These are phyloP conservation scores for Stictocephala bisonia DNA, from an alignment of 2,888 invertebrate genomes.

Conservation along the genomic window DNA sequence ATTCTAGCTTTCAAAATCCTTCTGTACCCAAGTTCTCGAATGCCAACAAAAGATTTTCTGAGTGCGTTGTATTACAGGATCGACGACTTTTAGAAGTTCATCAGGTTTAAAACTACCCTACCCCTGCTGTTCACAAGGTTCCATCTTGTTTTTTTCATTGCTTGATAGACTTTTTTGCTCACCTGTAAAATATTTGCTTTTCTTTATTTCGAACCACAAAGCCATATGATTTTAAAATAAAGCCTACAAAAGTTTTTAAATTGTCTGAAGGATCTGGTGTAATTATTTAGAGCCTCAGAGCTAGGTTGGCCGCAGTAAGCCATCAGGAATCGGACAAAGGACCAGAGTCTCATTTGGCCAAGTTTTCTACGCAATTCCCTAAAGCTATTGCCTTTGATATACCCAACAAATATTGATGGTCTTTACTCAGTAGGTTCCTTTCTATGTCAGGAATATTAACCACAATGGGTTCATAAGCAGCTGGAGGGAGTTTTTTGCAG, in stretches of 20 bases:
- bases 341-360: conserved; percentile 33
- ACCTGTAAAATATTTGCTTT: conserved; percentile 40
- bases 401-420: conserved; percentile 30
- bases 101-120: too few relatives aligned
- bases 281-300: not conserved
- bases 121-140: too few relatives aligned
- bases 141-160: conserved; percentile 46
- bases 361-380: conserved; percentile 17
- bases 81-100: conserved; percentile 50
- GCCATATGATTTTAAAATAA: conserved; percentile 52
- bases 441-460: conserved; percentile 23
- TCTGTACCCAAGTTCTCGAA: conserved; percentile 4
- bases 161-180: conserved; percentile 48
- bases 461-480: conserved; percentile 15
- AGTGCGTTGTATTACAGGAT: conserved; percentile 55
- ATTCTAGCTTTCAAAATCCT: conserved; percentile 14
- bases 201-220: conserved; percentile 54
- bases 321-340: conserved; percentile 34
- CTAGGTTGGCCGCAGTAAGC: conserved; percentile 46
- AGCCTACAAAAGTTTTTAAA: conserved; percentile 55
- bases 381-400: conserved; percentile 18
- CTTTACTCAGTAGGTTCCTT: conserved; percentile 16
- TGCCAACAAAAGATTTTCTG: conserved; percentile 50
- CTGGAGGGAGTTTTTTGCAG: conserved; percentile 22
- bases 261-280: not conserved